Percentiles rank a stretch among this genome's conserved stretches.
phyloP scores from a whole-genome alignment of 2,888 invertebrate genomes.

The Drymonia ruficornis region DNA sequence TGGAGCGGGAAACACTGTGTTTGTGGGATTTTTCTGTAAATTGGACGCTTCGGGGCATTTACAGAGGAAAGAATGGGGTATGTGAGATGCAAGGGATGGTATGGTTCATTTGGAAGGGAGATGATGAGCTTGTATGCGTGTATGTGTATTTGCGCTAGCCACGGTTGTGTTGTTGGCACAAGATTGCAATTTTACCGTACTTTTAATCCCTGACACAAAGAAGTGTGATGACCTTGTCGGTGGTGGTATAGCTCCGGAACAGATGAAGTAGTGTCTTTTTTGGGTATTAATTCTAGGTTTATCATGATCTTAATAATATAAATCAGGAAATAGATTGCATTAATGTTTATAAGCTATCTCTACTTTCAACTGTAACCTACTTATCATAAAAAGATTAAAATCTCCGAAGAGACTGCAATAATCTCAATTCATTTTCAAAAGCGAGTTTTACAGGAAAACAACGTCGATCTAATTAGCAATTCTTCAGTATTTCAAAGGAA shows the following conservation, averaged over 20 bases:
- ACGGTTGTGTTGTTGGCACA: not conserved
- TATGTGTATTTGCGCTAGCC: not conserved
- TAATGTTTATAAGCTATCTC: too few relatives aligned
- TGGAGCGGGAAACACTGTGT: constrained; percentile 75
- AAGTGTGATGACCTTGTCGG: too few relatives aligned
- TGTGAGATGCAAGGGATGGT: constrained; percentile 57
- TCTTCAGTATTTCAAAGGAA: constrained; percentile 47
- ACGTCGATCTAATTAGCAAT: constrained; percentile 55
- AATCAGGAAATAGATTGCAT: too few relatives aligned
- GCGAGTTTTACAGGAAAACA: constrained; percentile 27
- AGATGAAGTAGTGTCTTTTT: too few relatives aligned
- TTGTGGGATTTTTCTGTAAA: constrained; percentile 82
- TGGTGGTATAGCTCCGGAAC: too few relatives aligned
- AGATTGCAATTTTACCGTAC: too few relatives aligned
- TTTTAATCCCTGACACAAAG: too few relatives aligned
- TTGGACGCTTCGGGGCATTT: constrained; percentile 80
- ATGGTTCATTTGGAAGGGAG: constrained; percentile 70
- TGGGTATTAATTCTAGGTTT: too few relatives aligned
- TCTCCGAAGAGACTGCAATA: not conserved
- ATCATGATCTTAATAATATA: too few relatives aligned
- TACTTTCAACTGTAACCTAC: too few relatives aligned
- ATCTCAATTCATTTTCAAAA: constrained; percentile 23
- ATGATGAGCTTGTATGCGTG: constrained; percentile 8
- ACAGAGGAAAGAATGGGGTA: constrained; percentile 64
- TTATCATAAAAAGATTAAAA: too few relatives aligned